phyloP scores from a whole-genome alignment of 2,888 invertebrate genomes.

The Athetis lepigone region DNA sequence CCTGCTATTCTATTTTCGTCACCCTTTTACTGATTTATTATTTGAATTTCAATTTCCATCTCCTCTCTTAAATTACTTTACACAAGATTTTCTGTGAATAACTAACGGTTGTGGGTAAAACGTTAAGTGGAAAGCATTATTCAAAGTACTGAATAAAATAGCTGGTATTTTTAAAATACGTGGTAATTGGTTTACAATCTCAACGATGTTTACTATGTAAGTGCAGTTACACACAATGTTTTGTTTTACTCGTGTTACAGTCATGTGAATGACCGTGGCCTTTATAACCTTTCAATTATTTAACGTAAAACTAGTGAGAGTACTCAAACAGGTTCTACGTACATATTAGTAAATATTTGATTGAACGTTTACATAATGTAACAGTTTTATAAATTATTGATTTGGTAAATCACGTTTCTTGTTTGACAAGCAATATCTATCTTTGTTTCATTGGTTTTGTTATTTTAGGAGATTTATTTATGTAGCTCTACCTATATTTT shows the following conservation, averaged over 20 bases:
- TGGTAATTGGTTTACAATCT: background rate
- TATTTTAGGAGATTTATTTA: background rate
- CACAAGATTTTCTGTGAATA: background rate
- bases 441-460: background rate
- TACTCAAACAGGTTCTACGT: slow-evolving; percentile 1
- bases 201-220: slow-evolving; percentile 20
- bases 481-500: background rate
- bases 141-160: slow-evolving; percentile 1
- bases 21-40: background rate
- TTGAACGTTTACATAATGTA: background rate
- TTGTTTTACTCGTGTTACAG: slow-evolving; percentile 11
- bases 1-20: background rate
- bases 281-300: slow-evolving; percentile 12
- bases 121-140: slow-evolving; percentile 25
- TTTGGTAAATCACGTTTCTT: background rate
- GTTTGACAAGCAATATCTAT: background rate
- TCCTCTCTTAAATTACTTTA: slow-evolving; percentile 28
- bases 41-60: slow-evolving; percentile 9
- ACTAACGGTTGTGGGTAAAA: slow-evolving; percentile 12
- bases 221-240: slow-evolving; percentile 25
- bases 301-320: slow-evolving; percentile 7
- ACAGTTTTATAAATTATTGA: background rate
- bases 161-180: slow-evolving; percentile 16
- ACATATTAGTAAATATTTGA: background rate
- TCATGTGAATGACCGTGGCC: slow-evolving; percentile 8